These are phyloP conservation scores for Phyllostomus hastatus DNA, from an alignment of 2,113 vertebrate genomes.

Conservation along the genomic window DNA sequence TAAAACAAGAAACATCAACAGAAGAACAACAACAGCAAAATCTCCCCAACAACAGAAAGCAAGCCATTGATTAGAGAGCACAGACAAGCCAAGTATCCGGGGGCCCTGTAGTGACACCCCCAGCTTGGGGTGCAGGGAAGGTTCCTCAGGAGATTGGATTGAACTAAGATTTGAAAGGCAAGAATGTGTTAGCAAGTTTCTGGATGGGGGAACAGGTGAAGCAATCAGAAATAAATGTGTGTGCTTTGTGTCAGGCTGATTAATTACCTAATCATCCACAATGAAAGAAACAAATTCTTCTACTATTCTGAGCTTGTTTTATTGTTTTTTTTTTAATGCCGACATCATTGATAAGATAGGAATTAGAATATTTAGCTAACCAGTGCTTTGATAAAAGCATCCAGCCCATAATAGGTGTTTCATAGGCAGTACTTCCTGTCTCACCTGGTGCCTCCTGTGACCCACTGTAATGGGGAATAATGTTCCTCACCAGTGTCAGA, in stretches of 20 bases:
- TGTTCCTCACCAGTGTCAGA: too few species aligned
- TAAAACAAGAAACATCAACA: neutral
- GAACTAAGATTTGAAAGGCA: neutral
- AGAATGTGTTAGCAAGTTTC: neutral
- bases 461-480: neutral
- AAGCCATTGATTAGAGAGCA: neutral
- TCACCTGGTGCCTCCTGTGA: neutral
- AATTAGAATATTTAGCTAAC: neutral
- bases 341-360: neutral
- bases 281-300: neutral
- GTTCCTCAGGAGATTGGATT: neutral
- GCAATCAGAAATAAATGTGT: neutral
- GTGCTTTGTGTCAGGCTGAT: neutral
- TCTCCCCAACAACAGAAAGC: neutral
- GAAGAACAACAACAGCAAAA: neutral
- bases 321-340: neutral
- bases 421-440: neutral
- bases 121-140: neutral
- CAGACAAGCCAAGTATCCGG: neutral
- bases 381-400: neutral
- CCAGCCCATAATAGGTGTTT: neutral
- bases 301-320: neutral
- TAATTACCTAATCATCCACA: neutral
- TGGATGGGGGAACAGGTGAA: rapidly evolving
- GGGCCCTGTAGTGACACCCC: neutral